Base-by-base conservation (phyloP, 2,888 invertebrate species). In the Pelosia muscerda region DNA sequence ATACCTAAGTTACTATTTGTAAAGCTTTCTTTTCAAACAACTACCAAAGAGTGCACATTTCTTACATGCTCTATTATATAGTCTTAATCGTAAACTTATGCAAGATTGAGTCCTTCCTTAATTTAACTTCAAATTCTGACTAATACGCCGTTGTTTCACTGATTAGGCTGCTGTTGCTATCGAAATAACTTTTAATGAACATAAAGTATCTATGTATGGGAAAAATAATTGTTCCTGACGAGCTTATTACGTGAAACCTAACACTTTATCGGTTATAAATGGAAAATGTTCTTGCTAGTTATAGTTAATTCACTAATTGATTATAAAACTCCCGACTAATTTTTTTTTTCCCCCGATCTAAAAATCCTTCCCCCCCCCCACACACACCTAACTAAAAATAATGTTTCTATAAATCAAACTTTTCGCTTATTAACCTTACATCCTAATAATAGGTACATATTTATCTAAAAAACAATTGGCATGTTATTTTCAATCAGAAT, bases 181-280 rank as follows among this genome's bases (percentile, higher is more conserved):
- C 22, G 59, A 15, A 13, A 59, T 59, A 15, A 38, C 22, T n/a
- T 59, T n/a, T 57, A 57, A 57, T 57, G 57, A 57, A 28, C 55
- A 26, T 25, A 55, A 55, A 55, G 55, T 57, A 31, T 28, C 10
- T 55, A 15, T 25, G 15, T 57, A 6, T 25, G 26, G 28, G 57
- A 57, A 28, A 57, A n/a, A 19, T 9, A n/a, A 28, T 26, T 31
- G 19, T 57, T 57, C 57, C 26, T 28, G 57, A 31, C 19, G 56
- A 25, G 2, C 25, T 13, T 13, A 25, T 8, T 15, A 25, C 55
- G 55, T 13, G 19, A 42, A 4, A 42, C 5, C 15, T n/a, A 49
- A 19, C 19, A n/a, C 49, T n/a, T 49, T 49, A 49, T 49, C 49
- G n/a, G n/a, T 49, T 49, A 1, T 19, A 19, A 49, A 49, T 49